Base-by-base conservation (phyloP, 2,888 invertebrate genomes). In the Athalia circularis region DNA sequence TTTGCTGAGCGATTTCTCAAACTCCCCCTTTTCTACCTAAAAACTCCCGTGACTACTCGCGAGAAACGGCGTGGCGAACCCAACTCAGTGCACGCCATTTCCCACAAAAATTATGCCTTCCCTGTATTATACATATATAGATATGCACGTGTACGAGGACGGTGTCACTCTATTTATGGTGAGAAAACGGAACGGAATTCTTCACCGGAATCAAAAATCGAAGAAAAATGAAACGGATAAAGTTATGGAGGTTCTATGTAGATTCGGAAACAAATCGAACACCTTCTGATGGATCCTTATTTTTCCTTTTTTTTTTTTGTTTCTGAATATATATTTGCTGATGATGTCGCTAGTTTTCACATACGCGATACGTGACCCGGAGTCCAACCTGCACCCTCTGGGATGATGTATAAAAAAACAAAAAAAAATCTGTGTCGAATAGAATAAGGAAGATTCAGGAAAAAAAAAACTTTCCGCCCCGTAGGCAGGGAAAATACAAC, bases 101-200 rank as follows among this genome's bases (percentile, higher is more conserved):
- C 82, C 79, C 78, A 79, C 65, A 72, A 80, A 84, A 84, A 85
- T 85, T 84, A 84, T 85, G 81, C 83, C 80, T 74, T 80, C 79
- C 59, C 7, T 29, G 29, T 29, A 29, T 29, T 29, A 29, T 29
- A 29, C 29, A 29, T 29, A 29, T 29, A 29, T 29, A 29, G 29
- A 29, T 29, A 29, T 29, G 29, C 2, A 29, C 29, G 29, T 29
- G 2, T 29, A 29, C 29, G 29, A 1, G 29, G 29, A 59, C 9
- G 13, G 45, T 72, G 61, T 50, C 29, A 50, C 75, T 75, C 62
- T 75, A 75, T 75, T 75, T 75, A 75, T 75, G 45, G 75, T 75
- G 29, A 43, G 62, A 61, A 7, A 75, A 75, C 72, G 15, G 3
- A 52, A 29, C 48, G 62, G 62, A 29, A 29, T 29, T 29, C 29